Conservation (phyloP, 2,113 vertebrate genomes). For the Laticauda colubrina region DNA sequence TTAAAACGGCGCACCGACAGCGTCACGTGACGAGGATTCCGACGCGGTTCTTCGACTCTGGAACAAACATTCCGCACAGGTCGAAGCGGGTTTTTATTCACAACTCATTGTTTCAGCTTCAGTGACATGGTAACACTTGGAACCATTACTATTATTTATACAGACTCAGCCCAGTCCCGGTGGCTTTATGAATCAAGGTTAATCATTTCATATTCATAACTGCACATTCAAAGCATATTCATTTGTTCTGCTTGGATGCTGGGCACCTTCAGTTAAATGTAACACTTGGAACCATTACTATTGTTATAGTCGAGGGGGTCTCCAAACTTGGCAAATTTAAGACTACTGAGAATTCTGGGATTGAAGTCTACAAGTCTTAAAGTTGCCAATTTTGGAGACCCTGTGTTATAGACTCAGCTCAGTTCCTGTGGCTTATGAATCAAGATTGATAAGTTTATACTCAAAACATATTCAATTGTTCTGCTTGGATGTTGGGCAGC, state of each 20-base stretch:
- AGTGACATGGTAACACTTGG: too few relatives aligned
- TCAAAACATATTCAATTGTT: too few relatives aligned
- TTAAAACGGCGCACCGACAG: conserved; percentile 50
- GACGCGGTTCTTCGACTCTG: conserved; percentile 71
- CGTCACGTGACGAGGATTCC: conserved; percentile 64
- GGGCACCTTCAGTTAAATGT: too few relatives aligned
- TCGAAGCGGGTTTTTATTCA: not conserved
- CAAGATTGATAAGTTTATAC: not conserved
- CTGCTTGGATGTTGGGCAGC: not conserved
- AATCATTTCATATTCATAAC: too few relatives aligned
- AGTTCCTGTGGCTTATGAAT: not conserved
- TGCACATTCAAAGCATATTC: too few relatives aligned
- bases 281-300: too few relatives aligned
- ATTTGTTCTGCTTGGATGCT: too few relatives aligned
- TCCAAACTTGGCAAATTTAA: too few relatives aligned
- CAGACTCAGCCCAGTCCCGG: not conserved
- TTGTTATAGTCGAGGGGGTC: not conserved
- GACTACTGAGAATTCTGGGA: too few relatives aligned
- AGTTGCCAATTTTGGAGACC: too few relatives aligned
- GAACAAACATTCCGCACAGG: conserved; percentile 80
- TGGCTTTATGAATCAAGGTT: too few relatives aligned
- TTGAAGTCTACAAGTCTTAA: too few relatives aligned
- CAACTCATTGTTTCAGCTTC: not conserved
- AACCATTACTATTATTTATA: not conserved
- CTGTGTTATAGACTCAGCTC: not conserved